phyloP scores from a whole-genome alignment of 2,113 vertebrate genomes.

The Melanostigma gelatinosum region DNA sequence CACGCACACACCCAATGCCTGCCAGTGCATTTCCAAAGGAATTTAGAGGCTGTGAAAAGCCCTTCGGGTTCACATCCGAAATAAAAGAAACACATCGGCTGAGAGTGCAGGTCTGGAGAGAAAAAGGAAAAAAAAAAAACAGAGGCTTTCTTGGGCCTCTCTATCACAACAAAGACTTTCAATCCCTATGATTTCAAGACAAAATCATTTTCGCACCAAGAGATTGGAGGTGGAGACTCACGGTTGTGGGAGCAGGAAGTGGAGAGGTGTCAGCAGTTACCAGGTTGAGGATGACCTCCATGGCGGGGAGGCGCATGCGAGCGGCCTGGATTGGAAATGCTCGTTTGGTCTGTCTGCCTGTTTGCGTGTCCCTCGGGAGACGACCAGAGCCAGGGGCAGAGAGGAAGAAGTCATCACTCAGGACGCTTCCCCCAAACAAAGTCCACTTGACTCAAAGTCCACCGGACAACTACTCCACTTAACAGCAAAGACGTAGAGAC shows the following conservation, averaged over 20 bases:
- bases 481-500: constrained; percentile 30
- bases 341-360: constrained; percentile 34
- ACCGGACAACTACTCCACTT: constrained; percentile 41
- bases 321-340: constrained; percentile 25
- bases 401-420: constrained; percentile 48
- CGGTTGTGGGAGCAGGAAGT: constrained; percentile 62
- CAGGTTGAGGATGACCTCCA: constrained; percentile 83
- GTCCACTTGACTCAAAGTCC: constrained; percentile 54
- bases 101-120: constrained; percentile 9
- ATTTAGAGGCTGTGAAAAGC: constrained; percentile 47
- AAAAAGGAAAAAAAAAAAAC: not conserved
- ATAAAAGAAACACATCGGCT: constrained; percentile 22
- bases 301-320: constrained; percentile 52
- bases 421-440: constrained; percentile 45
- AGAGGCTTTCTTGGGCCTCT: constrained; percentile 3
- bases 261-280: constrained; percentile 79
- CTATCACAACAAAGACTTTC: constrained; percentile 43
- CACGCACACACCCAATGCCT: constrained; percentile 2
- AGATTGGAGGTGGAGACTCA: constrained; percentile 66
- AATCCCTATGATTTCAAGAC: constrained; percentile 38
- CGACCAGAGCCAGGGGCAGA: not conserved
- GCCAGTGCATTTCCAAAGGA: constrained; percentile 36
- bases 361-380: constrained; percentile 6
- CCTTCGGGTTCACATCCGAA: constrained; percentile 18
- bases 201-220: constrained; percentile 22